Conservation (phyloP, 2,797 vertebrate species). For the Myotis daubentonii region DNA sequence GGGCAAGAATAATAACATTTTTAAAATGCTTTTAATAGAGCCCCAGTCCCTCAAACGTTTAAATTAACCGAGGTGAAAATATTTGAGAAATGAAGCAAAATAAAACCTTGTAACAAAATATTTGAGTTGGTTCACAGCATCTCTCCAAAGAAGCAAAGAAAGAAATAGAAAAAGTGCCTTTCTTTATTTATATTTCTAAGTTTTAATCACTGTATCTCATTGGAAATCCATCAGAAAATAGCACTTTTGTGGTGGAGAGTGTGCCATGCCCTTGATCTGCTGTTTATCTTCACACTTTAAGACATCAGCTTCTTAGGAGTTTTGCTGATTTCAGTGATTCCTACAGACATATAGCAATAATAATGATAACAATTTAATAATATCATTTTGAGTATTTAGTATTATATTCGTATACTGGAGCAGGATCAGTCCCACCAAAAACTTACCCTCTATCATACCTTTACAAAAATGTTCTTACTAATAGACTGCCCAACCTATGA, state of each 20-base stretch:
- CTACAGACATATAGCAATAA: background rate
- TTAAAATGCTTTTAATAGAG: background rate
- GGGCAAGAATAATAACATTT: background rate
- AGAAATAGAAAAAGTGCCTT: background rate
- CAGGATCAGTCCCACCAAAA: background rate
- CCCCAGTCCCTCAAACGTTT: background rate
- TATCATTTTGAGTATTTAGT: background rate
- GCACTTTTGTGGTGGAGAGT: background rate
- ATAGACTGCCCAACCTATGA: too few species aligned
- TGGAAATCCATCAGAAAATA: background rate
- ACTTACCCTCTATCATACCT: background rate
- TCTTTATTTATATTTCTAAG: background rate
- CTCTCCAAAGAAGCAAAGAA: constrained; percentile 7
- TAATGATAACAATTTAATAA: background rate
- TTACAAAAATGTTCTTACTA: constrained; percentile 8
- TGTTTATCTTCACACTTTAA: background rate
- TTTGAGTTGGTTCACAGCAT: background rate
- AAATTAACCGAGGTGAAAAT: constrained; percentile 31
- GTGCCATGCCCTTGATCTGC: too few species aligned
- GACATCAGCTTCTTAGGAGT: background rate
- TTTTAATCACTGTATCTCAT: background rate
- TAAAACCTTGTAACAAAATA: background rate
- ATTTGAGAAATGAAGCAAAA: constrained; percentile 42
- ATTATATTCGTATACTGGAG: background rate
- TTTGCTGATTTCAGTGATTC: background rate